These are phyloP conservation scores for Balaeniceps rex DNA, from an alignment of 2,113 vertebrate species.

Conservation along the genomic window DNA sequence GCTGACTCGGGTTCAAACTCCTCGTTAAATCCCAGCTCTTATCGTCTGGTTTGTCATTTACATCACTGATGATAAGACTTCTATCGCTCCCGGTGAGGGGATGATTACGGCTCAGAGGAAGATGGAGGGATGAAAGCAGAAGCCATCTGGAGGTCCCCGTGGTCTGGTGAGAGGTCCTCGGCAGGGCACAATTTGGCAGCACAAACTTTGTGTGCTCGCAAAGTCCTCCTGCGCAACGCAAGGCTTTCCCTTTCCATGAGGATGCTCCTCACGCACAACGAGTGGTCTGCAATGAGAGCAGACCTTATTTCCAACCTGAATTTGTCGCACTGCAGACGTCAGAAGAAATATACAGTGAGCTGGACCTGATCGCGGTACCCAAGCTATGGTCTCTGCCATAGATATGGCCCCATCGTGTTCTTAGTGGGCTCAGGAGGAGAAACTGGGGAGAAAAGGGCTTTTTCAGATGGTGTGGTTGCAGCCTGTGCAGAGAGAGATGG, in stretches of 20 bases:
- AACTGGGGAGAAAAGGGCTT: not conserved
- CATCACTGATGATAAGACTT: not conserved
- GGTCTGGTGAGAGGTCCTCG: not conserved
- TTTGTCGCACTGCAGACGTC: not conserved
- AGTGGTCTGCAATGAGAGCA: not conserved
- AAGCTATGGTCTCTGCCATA: not conserved
- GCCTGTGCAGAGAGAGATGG: not conserved
- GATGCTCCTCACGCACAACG: not conserved
- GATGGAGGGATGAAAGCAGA: not conserved
- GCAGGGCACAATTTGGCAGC: not conserved
- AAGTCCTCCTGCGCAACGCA: not conserved
- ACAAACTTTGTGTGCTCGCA: no score
- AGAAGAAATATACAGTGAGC: not conserved
- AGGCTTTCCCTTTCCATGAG: not conserved
- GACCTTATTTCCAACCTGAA: not conserved
- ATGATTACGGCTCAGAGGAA: not conserved
- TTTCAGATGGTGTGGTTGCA: not conserved
- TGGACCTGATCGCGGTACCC: fast-evolving
- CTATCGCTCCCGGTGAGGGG: fast-evolving
- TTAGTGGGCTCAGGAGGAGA: not conserved
- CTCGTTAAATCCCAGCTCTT: not conserved
- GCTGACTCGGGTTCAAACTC: not conserved
- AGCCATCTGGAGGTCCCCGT: not conserved
- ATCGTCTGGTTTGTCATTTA: not conserved
- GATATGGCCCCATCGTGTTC: not conserved